Evolutionary conservation across 1,140 invertebrate species (phyloP), one percentile per base, ranked within the genome.

Genomic region (Diorhabda sublineata): DNA sequence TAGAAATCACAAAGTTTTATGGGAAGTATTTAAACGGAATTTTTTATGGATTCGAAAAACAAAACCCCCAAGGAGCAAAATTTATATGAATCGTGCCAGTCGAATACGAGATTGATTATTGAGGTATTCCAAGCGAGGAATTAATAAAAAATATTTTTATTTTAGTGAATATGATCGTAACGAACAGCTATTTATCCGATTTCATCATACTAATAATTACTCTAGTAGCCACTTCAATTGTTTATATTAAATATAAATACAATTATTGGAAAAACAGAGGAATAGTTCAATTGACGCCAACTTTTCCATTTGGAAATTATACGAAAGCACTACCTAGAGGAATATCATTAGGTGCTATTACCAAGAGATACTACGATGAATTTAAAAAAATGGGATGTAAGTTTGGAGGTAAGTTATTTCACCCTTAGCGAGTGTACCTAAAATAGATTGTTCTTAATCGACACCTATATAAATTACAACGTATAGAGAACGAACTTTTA

Each of bases 301-400:
- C 4, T 8, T 69, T 72, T 62, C 70, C 70, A 11, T 64, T 68
- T n/a, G 73, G 73, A 11, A 74, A 72, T 61, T 64, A 58, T 45
- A 59, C 56, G 47, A 47, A 9, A 8, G 42, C 67, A 3, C 9
- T 70, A 4, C 61, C 58, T 5, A 45, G 66, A 66, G 61, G 63
- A 11, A 52, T 60, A 8, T 68, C 61, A 4, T 45, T 72, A 5
- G 69, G 68, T 5, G 60, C 42, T 3, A 43, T 60, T 7, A 63
- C 65, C 26, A 66, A 66, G 42, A 65, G 66, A 0, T 69, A 68
- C 5, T 73, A 75, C 60, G 26, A 71, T 42, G 42, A 68, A 66
- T 66, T 75, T 11, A 75, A 69, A 61, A 58, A 58, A 9, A 66
- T 26, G 2, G 69, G 71, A 42, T 41, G 65, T 3, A 72, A 72